Base-by-base conservation (phyloP, 92 coral and sea anemone species). In the Actinernus sp. region DNA sequence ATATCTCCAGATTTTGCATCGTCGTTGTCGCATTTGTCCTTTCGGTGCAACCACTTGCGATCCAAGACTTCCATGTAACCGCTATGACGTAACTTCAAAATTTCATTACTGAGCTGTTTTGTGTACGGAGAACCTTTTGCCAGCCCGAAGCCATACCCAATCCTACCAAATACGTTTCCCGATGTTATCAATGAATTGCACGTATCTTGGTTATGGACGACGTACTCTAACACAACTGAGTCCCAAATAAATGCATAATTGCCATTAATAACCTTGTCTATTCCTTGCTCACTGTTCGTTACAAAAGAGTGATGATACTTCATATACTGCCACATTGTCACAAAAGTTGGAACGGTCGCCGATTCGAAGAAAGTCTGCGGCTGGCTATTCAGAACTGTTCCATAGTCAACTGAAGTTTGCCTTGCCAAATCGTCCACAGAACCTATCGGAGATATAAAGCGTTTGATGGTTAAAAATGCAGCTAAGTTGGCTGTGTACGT, bases 241-340 rank as follows among this genome's bases (percentile, higher is more conserved):
- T 89, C 98, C 98, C 98, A 88, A 19, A 93, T 66, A 49, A 93
- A 88, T 7, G 96, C 98, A 24, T 55, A 93, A 13, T 78, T 70
- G 5, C 85, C 85, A 19, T 81, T 19, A 29, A 76, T 85, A 9
- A 64, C 93, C 48, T 24, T 85, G 13, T 50, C 68, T 3, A 93
- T 80, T 6, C 96, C 98, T 30, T 71, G 70, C 0, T 55, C 13
- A 37, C 86, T 90, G 59, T 27, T 63, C 0, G 55, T 61, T 11
- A 93, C 83, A 2, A 89, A 61, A 4, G 88, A 76, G 10, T 78
- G 73, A 29, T 89, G 93, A 18, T 70, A 86, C 51, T 82, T 62
- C 98, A 93, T 93, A 67, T 81, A 82, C 63, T 84, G 89, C 96
- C 96, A 93, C 98, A 93, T 93, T 10, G 84, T 89, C 18, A 69